Percentiles rank a stretch among this genome's conserved stretches.
phyloP scores from a whole-genome alignment of 2,888 invertebrate species.

The Hyles lineata region DNA sequence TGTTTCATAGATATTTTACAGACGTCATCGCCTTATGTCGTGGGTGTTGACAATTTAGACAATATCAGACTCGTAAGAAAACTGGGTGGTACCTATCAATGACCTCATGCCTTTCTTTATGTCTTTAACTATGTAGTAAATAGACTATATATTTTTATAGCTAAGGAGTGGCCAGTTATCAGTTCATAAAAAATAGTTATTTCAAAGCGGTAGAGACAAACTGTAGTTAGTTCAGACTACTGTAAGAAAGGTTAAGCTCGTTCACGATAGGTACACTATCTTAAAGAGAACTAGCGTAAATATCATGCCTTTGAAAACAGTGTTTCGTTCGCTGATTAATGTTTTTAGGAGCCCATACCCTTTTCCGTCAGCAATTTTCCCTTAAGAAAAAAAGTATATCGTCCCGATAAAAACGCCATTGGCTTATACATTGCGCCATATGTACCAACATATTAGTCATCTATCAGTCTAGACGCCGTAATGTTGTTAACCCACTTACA shows the following conservation, averaged over 20 bases:
- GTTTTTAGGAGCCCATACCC: too few relatives aligned
- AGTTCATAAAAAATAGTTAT: too few relatives aligned
- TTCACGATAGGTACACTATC: too few relatives aligned
- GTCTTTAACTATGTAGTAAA: conserved; percentile 1
- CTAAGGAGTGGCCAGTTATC: neutral
- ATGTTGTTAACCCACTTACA: conserved; percentile 39
- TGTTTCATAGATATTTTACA: neutral
- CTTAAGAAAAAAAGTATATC: too few relatives aligned
- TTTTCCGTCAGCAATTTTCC: too few relatives aligned
- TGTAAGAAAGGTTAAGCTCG: too few relatives aligned
- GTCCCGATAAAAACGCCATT: conserved; percentile 18
- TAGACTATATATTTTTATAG: neutral
- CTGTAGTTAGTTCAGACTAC: too few relatives aligned
- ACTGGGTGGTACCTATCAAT: neutral
- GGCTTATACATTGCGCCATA: conserved; percentile 32
- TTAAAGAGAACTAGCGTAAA: too few relatives aligned
- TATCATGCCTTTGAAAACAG: too few relatives aligned
- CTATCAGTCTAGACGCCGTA: conserved; percentile 38
- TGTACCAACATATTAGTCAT: conserved; percentile 35
- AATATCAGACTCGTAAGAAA: neutral
- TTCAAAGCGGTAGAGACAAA: too few relatives aligned
- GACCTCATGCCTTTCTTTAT: neutral
- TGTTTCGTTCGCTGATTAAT: too few relatives aligned
- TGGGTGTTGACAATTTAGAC: neutral
- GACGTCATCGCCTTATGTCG: neutral